A percentile compares a stretch with the other conserved stretches of the same genome.
Evolutionary conservation across 1,140 invertebrate genomes (phyloP).

Genomic region (Zaprionus nigranus): DNA sequence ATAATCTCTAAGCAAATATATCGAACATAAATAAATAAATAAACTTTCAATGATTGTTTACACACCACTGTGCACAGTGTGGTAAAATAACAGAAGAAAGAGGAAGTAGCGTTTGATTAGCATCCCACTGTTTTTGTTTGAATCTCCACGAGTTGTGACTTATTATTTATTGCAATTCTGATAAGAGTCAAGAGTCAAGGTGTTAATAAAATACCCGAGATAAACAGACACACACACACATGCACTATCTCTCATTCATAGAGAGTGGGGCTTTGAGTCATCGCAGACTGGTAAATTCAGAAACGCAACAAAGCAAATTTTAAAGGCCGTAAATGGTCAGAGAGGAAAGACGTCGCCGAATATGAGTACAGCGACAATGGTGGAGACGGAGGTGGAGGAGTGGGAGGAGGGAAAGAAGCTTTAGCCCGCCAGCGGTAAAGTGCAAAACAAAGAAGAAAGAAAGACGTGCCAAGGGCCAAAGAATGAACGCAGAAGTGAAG

Average conservation of each 20-base stretch:
- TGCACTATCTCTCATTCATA: constrained; percentile 26
- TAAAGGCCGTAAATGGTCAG: constrained; percentile 15
- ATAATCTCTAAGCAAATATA: not conserved
- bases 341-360: not conserved
- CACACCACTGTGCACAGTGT: not conserved
- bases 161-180: constrained; percentile 22
- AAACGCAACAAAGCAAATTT: constrained; percentile 26
- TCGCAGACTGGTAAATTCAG: constrained; percentile 18
- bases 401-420: not conserved
- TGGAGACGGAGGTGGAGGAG: too few relatives aligned
- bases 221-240: constrained; percentile 7
- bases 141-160: not conserved
- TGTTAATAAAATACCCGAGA: constrained; percentile 32
- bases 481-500: not conserved
- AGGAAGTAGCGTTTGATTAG: not conserved
- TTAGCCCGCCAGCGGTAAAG: constrained; percentile 9
- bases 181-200: constrained; percentile 40
- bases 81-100: not conserved
- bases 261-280: constrained; percentile 37
- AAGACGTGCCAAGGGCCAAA: constrained; percentile 38
- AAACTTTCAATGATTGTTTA: not conserved
- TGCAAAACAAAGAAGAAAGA: constrained; percentile 33
- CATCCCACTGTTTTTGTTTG: constrained; percentile 14
- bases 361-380: not conserved
- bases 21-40: not conserved